phyloP scores from a whole-genome alignment of 1,140 invertebrate species.

The Megalonaias nervosa region DNA sequence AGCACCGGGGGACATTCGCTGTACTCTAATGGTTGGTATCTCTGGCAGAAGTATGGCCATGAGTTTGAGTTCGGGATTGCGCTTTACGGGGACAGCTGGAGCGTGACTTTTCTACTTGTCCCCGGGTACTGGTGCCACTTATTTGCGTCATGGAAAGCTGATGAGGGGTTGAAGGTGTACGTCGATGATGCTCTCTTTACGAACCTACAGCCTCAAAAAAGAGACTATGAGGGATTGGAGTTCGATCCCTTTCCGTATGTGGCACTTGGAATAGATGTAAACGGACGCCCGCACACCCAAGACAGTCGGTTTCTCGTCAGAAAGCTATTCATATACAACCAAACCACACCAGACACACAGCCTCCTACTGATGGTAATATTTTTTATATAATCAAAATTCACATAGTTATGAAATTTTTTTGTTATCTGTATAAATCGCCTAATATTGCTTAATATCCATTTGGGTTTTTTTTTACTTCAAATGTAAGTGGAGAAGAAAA shows the following conservation, averaged over 20 bases:
- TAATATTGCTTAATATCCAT: too few species aligned
- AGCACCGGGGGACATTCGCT: conserved; percentile 27
- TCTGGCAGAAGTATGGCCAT: conserved; percentile 23
- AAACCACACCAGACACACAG: neutral
- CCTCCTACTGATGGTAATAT: conserved; percentile 4
- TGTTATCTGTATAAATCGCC: too few species aligned
- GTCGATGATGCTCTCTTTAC: conserved; percentile 13
- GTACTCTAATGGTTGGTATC: conserved; percentile 35
- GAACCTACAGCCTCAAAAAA: neutral
- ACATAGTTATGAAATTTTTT: too few species aligned
- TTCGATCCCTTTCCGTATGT: conserved; percentile 27
- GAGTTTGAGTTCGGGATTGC: conserved; percentile 31
- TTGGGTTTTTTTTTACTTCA: too few species aligned
- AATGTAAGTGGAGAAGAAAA: too few species aligned
- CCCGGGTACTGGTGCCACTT: conserved; percentile 21
- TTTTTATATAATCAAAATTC: too few species aligned
- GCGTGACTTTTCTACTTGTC: conserved; percentile 6
- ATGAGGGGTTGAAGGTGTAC: conserved; percentile 9
- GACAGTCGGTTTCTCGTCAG: conserved; percentile 15
- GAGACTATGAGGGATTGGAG: conserved; percentile 14
- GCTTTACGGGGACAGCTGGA: conserved; percentile 16
- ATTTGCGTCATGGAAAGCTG: conserved; percentile 10
- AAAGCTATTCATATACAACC: conserved; percentile 18
- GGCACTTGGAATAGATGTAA: conserved; percentile 4
- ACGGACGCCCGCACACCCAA: conserved; percentile 7